phyloP scores from a whole-genome alignment of 2,888 invertebrate species.

The Hypsopygia costalis region DNA sequence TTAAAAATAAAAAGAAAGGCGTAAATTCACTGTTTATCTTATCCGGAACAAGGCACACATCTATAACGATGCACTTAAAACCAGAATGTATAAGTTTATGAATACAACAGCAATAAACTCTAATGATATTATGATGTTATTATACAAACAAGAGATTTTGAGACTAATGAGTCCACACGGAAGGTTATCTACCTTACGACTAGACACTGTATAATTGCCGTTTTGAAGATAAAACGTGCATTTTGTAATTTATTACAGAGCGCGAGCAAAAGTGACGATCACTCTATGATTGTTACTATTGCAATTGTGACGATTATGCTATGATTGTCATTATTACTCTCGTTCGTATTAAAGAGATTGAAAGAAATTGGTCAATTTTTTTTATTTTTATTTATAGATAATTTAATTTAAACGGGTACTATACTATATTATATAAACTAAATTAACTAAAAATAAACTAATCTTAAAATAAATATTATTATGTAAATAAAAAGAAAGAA shows the following conservation, averaged over 20 bases:
- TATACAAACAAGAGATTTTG: slow-evolving; percentile 20
- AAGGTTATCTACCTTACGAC: slow-evolving; percentile 15
- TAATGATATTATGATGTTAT: slow-evolving; percentile 23
- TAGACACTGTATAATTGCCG: slow-evolving; percentile 15
- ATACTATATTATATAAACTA: too few relatives aligned
- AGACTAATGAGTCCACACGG: slow-evolving; percentile 16
- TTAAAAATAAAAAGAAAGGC: slow-evolving; percentile 15
- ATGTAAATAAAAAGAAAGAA: too few relatives aligned
- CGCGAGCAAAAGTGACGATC: slow-evolving; percentile 1
- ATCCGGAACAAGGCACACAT: slow-evolving; percentile 20
- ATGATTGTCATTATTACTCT: too few relatives aligned
- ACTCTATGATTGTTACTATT: too few relatives aligned
- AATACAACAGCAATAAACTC: slow-evolving; percentile 19
- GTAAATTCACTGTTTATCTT: slow-evolving; percentile 18
- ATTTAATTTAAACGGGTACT: too few relatives aligned
- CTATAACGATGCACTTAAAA: slow-evolving; percentile 23
- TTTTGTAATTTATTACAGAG: slow-evolving; percentile 15
- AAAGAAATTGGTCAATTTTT: too few relatives aligned
- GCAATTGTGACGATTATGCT: too few relatives aligned
- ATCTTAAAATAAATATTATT: too few relatives aligned
- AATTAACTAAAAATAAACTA: too few relatives aligned
- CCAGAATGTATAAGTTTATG: slow-evolving; percentile 22
- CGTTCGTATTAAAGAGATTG: too few relatives aligned
- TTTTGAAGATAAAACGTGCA: slow-evolving; percentile 14
- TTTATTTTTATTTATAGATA: too few relatives aligned